Evolutionary conservation across 2,797 vertebrate genomes (phyloP).

Genomic region (Sciurus carolinensis): DNA sequence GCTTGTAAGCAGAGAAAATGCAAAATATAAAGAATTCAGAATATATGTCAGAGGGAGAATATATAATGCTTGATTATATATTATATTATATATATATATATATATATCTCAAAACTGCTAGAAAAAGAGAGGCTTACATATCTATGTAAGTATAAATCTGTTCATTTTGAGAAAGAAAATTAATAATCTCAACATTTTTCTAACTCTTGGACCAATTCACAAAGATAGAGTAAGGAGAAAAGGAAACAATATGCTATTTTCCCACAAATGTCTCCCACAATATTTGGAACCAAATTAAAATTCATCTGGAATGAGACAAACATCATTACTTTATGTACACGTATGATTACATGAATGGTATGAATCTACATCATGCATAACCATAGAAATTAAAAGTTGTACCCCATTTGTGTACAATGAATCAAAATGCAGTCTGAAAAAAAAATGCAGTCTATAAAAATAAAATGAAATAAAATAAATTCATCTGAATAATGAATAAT

Average conservation of each 20-base stretch:
- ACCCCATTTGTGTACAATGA: too few species aligned
- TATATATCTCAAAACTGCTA: not conserved
- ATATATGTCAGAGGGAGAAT: not conserved
- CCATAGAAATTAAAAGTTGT: too few species aligned
- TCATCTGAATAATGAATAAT: not conserved
- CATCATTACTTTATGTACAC: too few species aligned
- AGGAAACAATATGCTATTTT: not conserved
- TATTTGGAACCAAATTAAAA: not conserved
- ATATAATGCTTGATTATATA: not conserved
- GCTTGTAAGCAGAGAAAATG: not conserved
- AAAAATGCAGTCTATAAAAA: too few species aligned
- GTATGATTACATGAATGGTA: too few species aligned
- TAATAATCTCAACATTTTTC: not conserved
- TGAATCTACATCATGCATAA: too few species aligned
- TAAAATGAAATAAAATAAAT: too few species aligned
- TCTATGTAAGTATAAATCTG: not conserved
- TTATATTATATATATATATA: too few species aligned
- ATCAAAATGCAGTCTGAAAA: too few species aligned
- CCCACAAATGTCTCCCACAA: not conserved
- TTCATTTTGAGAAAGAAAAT: conserved; percentile 31
- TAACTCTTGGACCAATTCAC: not conserved
- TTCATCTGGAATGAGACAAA: too few species aligned
- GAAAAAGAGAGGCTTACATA: not conserved
- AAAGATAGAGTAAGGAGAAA: not conserved
- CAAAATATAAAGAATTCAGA: conserved; percentile 41